Evolutionary conservation across 2,797 vertebrate genomes (phyloP).

Genomic region (Pseudomugil tenellus): DNA sequence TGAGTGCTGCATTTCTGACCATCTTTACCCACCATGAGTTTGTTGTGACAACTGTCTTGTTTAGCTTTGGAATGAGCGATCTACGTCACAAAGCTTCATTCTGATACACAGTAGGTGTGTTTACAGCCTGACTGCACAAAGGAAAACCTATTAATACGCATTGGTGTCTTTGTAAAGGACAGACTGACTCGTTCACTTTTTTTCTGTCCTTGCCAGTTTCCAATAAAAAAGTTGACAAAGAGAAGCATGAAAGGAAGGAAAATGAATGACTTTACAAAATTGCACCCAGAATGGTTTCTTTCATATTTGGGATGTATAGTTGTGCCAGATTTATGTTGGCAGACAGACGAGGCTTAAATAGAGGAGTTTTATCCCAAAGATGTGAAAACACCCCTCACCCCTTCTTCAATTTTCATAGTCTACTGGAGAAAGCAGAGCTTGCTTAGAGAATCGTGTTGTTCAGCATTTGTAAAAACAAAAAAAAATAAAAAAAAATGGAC

Average conservation of each 20-base stretch:
- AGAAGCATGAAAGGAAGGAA: slow-evolving; percentile 21
- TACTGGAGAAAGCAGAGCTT: slow-evolving; percentile 29
- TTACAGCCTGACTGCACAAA: slow-evolving; percentile 38
- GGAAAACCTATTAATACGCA: slow-evolving; percentile 59
- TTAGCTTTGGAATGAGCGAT: slow-evolving; percentile 43
- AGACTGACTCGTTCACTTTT: slow-evolving; percentile 32
- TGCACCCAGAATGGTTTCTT: slow-evolving; percentile 46
- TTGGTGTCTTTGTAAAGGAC: slow-evolving; percentile 32
- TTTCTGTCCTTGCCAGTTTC: slow-evolving; percentile 49
- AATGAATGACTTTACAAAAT: slow-evolving; percentile 50
- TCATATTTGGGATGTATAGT: slow-evolving; percentile 42
- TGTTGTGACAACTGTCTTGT: slow-evolving; percentile 57
- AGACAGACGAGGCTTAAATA: slow-evolving; percentile 45
- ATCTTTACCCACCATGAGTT: slow-evolving; percentile 12
- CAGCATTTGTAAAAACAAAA: slow-evolving; percentile 14
- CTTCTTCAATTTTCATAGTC: slow-evolving; percentile 52
- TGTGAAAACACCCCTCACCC: slow-evolving; percentile 26
- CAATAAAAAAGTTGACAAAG: slow-evolving; percentile 50
- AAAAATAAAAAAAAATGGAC: no score
- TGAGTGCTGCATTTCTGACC: slow-evolving; percentile 13
- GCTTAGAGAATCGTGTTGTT: slow-evolving; percentile 24
- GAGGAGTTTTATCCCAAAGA: slow-evolving; percentile 56
- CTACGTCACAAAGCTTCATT: slow-evolving; percentile 47
- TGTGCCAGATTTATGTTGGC: slow-evolving; percentile 69
- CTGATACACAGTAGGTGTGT: slow-evolving; percentile 23